Conservation (phyloP, 2,113 vertebrate species). For the Holacanthus passer region DNA sequence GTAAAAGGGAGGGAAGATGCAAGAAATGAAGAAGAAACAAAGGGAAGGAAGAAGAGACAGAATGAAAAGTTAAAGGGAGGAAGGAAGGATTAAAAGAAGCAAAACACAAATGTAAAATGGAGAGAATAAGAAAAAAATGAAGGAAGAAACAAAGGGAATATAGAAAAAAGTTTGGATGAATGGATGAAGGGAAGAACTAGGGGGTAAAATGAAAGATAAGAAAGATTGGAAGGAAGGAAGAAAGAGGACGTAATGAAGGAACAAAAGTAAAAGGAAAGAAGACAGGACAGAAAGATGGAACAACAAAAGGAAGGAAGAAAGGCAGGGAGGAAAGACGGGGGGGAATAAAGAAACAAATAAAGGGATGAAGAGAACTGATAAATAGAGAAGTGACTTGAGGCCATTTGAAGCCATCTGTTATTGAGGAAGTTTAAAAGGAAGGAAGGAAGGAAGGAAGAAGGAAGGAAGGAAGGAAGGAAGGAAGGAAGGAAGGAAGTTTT, state of each 20-base stretch:
- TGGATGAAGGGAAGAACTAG: neutral
- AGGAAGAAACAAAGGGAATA: no score
- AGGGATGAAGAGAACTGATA: neutral
- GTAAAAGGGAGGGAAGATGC: no score
- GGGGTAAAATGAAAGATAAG: no score
- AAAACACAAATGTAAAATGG: no score
- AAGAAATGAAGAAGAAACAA: neutral
- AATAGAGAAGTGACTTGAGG: no score
- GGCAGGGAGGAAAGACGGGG: neutral
- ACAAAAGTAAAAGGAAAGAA: neutral
- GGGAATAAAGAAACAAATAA: neutral
- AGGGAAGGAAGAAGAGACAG: no score
- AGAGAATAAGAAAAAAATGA: no score
- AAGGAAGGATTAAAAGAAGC: no score
- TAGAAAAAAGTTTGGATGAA: no score
- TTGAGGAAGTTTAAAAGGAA: neutral
- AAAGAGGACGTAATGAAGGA: neutral
- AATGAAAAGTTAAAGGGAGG: no score
- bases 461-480: neutral
- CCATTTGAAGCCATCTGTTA: no score
- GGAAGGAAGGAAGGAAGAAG: neutral
- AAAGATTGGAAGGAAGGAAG: neutral
- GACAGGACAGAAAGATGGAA: neutral
- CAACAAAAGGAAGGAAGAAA: neutral
- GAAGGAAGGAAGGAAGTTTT: neutral